Base-by-base conservation (phyloP, 2,888 invertebrate species). In the Sthenelais limicola region DNA sequence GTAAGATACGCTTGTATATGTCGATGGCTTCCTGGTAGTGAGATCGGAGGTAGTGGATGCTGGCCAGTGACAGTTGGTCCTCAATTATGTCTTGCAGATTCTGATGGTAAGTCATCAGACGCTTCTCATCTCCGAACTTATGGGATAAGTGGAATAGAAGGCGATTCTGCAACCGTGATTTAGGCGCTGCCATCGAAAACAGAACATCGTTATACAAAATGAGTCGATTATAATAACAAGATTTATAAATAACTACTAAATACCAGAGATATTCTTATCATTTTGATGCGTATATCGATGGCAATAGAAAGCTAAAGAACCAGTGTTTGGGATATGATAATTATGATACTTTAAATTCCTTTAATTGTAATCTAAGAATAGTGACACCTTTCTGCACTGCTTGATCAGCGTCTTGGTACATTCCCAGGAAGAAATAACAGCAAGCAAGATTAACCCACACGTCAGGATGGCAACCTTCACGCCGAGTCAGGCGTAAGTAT, bases 1-100 rank as follows among this genome's bases (percentile, higher is more conserved):
- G 88, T 18, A 98, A 90, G 70, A 98, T 91, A 74, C 95, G 91
- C 88, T 98, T 99, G 86, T 99, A 99, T 77, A 98, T 96, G 87
- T 98, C 98, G 76, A 98, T 97, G 56, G 99, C 98, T 87, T 99
- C 98, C 86, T 98, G 97, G 86, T 98, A 99, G 88, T 99, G 98
- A 5, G 95, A 94, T 71, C 98, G 91, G 72, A 98, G 90, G 85
- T 97, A 99, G 87, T 99, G 98, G 79, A 99, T 94, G 0, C 98
- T 95, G 0, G 98, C 98, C 71, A 98, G 88, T 81, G 96, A 95
- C 48, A 99, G 90, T 88, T 98, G 97, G 90, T 99, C 98, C 87
- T 98, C 97, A 0, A 96, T 91, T 7, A 94, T 91, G 83, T 96
- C 96, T 72, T 94, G 92, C 47, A 98, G 89, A 69, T 93, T 92